phyloP scores from a whole-genome alignment of 2,888 invertebrate genomes.

The Polylopha cassiicola region DNA sequence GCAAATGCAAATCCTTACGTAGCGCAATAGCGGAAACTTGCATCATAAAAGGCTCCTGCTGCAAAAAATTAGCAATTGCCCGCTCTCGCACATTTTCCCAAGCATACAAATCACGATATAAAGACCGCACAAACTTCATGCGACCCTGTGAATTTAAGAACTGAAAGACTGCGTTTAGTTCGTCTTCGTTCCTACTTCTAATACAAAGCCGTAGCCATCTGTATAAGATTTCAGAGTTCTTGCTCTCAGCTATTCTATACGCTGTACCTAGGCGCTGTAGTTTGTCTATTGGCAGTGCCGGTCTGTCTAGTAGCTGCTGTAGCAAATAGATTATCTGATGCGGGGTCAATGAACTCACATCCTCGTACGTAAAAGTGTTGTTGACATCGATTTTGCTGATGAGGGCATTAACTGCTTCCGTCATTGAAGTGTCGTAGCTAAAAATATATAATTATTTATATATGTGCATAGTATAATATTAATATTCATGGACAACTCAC shows the following conservation, averaged over 20 bases:
- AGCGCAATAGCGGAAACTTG: conserved; percentile 84
- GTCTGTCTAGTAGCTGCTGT: conserved; percentile 78
- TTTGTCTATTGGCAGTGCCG: conserved; percentile 73
- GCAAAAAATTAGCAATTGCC: conserved; percentile 84
- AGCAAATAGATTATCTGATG: conserved; percentile 83
- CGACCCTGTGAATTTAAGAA: conserved; percentile 92
- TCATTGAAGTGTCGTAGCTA: conserved; percentile 83
- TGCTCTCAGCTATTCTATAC: conserved; percentile 80
- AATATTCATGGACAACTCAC: no score
- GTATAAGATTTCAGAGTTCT: conserved; percentile 88
- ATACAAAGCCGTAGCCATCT: conserved; percentile 88
- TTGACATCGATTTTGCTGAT: conserved; percentile 56
- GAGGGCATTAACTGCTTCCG: conserved; percentile 77
- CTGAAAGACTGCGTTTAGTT: conserved; percentile 81
- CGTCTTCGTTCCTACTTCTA: conserved; percentile 82
- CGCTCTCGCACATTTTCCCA: conserved; percentile 84
- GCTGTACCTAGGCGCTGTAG: conserved; percentile 62
- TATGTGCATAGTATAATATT: no score
- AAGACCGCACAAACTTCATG: conserved; percentile 93
- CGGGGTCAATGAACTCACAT: conserved; percentile 76
- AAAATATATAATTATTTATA: conserved; percentile 20
- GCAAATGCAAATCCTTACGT: conserved; percentile 85
- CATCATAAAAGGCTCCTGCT: conserved; percentile 88
- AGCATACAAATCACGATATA: conserved; percentile 88
- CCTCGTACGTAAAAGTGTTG: conserved; percentile 62